These are phyloP conservation scores for Catharus fuscescens DNA, from an alignment of 2,113 vertebrate species.

Conservation along the genomic window DNA sequence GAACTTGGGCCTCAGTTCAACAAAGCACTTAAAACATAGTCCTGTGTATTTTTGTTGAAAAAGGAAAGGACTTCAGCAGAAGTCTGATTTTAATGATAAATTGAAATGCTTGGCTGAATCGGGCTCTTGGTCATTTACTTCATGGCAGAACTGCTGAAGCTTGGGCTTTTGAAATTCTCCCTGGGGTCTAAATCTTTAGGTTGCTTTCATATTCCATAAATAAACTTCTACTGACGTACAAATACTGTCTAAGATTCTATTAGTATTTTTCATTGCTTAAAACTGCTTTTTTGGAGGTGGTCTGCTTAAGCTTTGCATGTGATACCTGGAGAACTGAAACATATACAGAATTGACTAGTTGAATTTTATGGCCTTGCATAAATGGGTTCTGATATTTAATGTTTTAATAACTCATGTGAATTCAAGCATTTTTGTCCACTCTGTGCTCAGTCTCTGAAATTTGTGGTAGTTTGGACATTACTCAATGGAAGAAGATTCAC, in stretches of 20 bases:
- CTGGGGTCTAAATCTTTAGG: not conserved
- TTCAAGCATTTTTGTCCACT: not conserved
- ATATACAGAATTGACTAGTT: not conserved
- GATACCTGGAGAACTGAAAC: not conserved
- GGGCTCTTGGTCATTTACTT: not conserved
- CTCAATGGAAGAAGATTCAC: not conserved
- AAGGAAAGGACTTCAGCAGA: constrained; percentile 10
- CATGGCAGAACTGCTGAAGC: not conserved
- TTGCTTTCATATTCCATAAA: not conserved
- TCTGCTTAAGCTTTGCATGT: not conserved
- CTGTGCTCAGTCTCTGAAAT: not conserved
- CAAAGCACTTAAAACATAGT: constrained; percentile 59
- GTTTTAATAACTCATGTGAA: not conserved
- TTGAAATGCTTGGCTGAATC: not conserved
- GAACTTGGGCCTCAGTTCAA: constrained; percentile 60
- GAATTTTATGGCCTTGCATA: not conserved
- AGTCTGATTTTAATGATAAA: constrained; percentile 20
- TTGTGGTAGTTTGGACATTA: not conserved
- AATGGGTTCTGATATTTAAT: not conserved
- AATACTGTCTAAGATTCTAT: not conserved
- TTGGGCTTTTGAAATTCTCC: not conserved
- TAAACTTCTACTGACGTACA: not conserved
- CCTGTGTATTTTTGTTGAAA: constrained; percentile 33
- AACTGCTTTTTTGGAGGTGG: not conserved
- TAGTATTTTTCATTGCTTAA: not conserved